Evolutionary conservation across 2,797 vertebrate species (phyloP), one percentile per base, ranked within the genome.

Genomic region (Gadopsis marmoratus): DNA sequence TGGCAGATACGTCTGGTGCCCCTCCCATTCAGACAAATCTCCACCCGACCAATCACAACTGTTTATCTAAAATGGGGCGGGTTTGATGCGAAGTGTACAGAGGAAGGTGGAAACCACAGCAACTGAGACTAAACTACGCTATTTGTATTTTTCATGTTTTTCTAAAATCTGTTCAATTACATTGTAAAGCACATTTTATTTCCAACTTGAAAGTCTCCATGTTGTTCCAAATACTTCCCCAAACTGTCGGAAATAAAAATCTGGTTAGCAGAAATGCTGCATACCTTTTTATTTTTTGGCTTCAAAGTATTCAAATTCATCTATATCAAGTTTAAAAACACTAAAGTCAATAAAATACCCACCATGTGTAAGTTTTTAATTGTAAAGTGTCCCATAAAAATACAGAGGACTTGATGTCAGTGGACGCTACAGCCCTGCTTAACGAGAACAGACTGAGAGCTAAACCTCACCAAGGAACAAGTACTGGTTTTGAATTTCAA

Each of bases 401-500:
- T 4, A 29, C 21, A 23, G 60, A 29, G 26, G 2, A 16, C 11
- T 10, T 5, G 39, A 29, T 45, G 39, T 50, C 14, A 3, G 1
- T 10, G 10, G 61, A 47, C 4, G 16, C 23, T 13, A 3, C 26
- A 13, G 26, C 33, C 33, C 33, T 33, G 33, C 33, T 33, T 33
- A n/a, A n/a, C n/a, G n/a, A n/a, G n/a, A n/a, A n/a, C n/a, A n/a
- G n/a, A n/a, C n/a, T n/a, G n/a, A n/a, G n/a, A 16, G 5, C 33
- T 23, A 66, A 53, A 66, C 31, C 31, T 0, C 13, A 0, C 8
- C 19, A 4, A 14, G 29, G 47, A 21, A 47, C 23, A n/a, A n/a
- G 2, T 9, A 41, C 1, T 70, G 47, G 76, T 56, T 84, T 79
- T 77, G 48, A 64, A 50, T 78, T 81, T 78, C 55, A 43, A 10